Evolutionary conservation across 2,888 invertebrate species (phyloP).

Genomic region (Torymus texanus): DNA sequence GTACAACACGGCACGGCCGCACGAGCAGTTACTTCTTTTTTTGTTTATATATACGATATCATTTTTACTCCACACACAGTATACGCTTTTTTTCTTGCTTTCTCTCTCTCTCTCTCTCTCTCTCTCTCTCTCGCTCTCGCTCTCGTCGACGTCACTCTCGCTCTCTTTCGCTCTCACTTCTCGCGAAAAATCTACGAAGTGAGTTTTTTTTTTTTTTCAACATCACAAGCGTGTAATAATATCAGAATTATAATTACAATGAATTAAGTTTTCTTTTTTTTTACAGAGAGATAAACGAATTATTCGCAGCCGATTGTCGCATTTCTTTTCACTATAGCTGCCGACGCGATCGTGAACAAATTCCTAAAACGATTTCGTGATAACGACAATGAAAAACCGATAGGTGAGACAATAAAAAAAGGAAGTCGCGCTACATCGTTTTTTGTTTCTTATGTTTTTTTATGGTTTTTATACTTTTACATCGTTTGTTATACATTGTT

Average conservation of each 20-base stretch:
- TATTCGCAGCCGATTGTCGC: not conserved
- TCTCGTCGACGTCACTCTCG: too few species aligned
- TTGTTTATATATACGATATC: conserved; percentile 11
- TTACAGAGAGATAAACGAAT: conserved; percentile 31
- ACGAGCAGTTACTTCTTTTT: not conserved
- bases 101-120: too few species aligned
- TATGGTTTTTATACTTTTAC: too few species aligned
- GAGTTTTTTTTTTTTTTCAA: conserved; percentile 28
- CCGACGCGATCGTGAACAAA: conserved; percentile 35
- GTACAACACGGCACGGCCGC: conserved; percentile 6
- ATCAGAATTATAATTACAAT: conserved; percentile 43
- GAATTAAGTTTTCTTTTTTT: conserved; percentile 1
- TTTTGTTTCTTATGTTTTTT: not conserved
- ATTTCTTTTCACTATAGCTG: conserved; percentile 14
- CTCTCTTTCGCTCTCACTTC: too few species aligned
- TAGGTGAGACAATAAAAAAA: conserved; percentile 29
- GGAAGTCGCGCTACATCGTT: conserved; percentile 28
- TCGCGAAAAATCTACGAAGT: conserved; percentile 6
- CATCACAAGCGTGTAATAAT: conserved; percentile 25
- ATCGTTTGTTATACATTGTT: not conserved
- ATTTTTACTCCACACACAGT: conserved; percentile 1
- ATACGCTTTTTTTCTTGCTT: too few species aligned
- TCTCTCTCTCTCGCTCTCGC: too few species aligned
- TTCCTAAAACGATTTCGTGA: conserved; percentile 51
- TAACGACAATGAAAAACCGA: conserved; percentile 38